phyloP scores from a whole-genome alignment of 1,140 invertebrate genomes.

The Lasioglossum baleicum region DNA sequence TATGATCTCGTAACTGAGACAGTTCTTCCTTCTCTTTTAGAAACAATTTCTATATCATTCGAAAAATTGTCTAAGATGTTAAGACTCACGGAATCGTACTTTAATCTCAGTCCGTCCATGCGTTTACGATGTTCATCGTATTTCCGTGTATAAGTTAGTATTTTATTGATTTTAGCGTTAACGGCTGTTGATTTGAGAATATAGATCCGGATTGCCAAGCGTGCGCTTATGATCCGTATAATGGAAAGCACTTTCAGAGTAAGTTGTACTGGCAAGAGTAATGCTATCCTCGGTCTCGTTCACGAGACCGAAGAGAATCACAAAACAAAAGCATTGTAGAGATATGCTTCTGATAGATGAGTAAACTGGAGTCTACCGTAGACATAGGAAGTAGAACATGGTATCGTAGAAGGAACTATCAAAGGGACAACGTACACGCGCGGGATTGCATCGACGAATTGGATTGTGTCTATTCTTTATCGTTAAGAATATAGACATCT shows the following conservation, averaged over 20 bases:
- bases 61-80: background rate
- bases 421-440: conserved; percentile 45
- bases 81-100: background rate
- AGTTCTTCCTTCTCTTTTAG: background rate
- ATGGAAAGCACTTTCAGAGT: conserved; percentile 60
- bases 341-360: conserved; percentile 57
- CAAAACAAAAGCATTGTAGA: conserved; percentile 71
- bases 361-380: conserved; percentile 44
- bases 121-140: background rate
- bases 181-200: conserved; percentile 33
- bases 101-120: conserved; percentile 50
- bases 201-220: conserved; percentile 48
- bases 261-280: conserved; percentile 56
- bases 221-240: conserved; percentile 28
- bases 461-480: conserved; percentile 78
- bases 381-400: conserved; percentile 53
- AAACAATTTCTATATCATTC: background rate
- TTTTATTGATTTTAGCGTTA: conserved; percentile 45
- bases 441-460: conserved; percentile 46
- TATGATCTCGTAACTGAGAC: background rate
- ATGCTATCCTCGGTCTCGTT: conserved; percentile 77
- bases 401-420: conserved; percentile 40
- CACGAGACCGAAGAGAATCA: conserved; percentile 73
- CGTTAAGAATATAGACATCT: conserved; percentile 76
- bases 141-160: conserved; percentile 23